Base-by-base conservation (phyloP, 2,888 invertebrate species). In the Acronicta aceris region DNA sequence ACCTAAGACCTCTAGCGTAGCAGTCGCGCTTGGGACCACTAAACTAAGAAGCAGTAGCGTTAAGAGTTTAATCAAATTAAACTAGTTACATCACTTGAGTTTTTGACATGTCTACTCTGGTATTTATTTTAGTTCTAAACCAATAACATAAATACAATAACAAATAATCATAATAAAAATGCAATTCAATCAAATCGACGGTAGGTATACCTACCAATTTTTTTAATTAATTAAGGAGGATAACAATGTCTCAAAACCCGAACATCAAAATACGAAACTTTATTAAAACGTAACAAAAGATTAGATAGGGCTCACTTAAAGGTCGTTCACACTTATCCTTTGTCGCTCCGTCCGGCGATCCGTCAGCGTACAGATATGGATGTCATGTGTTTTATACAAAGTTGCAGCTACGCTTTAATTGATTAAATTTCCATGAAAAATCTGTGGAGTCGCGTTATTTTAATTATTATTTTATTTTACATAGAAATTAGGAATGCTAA, bases 351-450 rank as follows among this genome's bases (percentile, higher is more conserved):
- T 61, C 78, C 79, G 78, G 77, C 82, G 83, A 87, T 88, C 86
- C 82, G 86, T 89, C 88, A 88, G 77, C 78, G 78, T 60, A 74
- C 79, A 73, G 86, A 87, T 88, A 86, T 80, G 83, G 81, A 73
- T 83, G 84, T 83, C 83, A 79, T 77, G 80, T 78, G 71, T 78
- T 82, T 78, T 80, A 78, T 81, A 81, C 75, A 71, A 63, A 62
- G 76, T 74, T 69, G 69, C 69, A 70, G 74, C 76, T 79, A 80
- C 74, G 76, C 76, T 82, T 82, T 87, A 86, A 88, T 87, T 86
- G 86, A 85, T 84, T 83, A 79, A 58, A 66, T 69, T 40, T 57
- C 53, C 72, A 65, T 76, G 42, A 12, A 15, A 66, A 76, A 81
- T 41, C 73, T 59, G 46, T 85, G 47, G 85, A 84, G 81, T 5